Percentiles rank a stretch among this genome's conserved stretches.
Conservation (phyloP, 1,140 invertebrate genomes). For the Medauroidea extradentata region DNA sequence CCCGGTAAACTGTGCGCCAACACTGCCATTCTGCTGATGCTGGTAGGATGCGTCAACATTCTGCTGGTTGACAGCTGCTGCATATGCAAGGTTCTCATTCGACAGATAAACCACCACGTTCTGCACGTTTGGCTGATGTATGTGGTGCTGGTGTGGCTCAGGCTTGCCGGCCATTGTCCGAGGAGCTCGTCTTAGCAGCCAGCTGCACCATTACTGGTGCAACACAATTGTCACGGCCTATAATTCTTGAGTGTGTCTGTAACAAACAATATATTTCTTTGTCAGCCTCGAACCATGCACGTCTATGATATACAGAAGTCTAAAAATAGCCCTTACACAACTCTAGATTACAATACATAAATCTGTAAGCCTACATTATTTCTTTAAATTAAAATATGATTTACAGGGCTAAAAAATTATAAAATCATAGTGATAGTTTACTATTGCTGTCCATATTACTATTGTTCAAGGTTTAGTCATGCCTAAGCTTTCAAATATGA, state of each 20-base stretch:
- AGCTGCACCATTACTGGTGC: conserved; percentile 19
- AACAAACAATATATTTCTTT: not conserved
- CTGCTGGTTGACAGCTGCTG: conserved; percentile 35
- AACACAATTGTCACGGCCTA: conserved; percentile 6
- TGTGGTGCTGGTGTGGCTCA: conserved; percentile 41
- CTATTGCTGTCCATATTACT: no score
- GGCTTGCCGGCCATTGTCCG: conserved; percentile 46
- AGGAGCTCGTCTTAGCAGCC: conserved; percentile 1
- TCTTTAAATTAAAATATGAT: no score
- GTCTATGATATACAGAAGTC: not conserved
- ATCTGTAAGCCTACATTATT: no score
- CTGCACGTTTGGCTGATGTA: conserved; percentile 38
- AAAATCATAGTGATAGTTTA: no score
- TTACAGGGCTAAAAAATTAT: no score
- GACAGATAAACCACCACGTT: conserved; percentile 49
- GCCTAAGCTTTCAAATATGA: no score
- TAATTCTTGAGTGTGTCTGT: conserved; percentile 9
- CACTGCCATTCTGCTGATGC: conserved; percentile 36
- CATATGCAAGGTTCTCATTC: conserved; percentile 39
- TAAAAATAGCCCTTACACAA: not conserved
- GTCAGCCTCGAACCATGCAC: not conserved
- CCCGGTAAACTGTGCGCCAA: not conserved
- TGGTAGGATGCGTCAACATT: conserved; percentile 30
- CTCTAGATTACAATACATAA: not conserved
- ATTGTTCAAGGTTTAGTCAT: no score